A percentile compares a stretch with the other conserved stretches of the same genome.
Evolutionary conservation across 1,140 invertebrate species (phyloP).

Genomic region (Drosophila burlai): DNA sequence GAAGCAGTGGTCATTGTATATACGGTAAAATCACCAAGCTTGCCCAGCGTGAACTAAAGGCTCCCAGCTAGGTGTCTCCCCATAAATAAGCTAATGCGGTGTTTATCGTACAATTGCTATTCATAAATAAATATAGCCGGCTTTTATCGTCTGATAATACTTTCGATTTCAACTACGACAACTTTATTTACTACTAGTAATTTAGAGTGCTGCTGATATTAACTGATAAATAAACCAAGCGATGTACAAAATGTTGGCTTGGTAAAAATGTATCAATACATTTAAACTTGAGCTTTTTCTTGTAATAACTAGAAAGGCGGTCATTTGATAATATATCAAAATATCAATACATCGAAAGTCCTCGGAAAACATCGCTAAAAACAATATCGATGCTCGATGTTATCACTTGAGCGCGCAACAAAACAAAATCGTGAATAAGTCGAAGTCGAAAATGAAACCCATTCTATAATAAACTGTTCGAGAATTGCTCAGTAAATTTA

Average conservation of each 20-base stretch:
- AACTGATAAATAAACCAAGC: neutral
- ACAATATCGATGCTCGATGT: too few species aligned
- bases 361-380: too few species aligned
- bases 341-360: too few species aligned
- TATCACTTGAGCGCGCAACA: too few species aligned
- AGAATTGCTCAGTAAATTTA: too few species aligned
- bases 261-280: neutral
- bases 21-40: neutral
- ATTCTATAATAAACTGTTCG: too few species aligned
- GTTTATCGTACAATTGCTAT: neutral
- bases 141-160: conserved; percentile 7
- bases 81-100: neutral
- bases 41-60: conserved; percentile 2
- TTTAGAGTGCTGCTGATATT: neutral
- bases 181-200: neutral
- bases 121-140: neutral
- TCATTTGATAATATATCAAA: too few species aligned
- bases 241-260: too few species aligned
- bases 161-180: neutral
- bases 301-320: too few species aligned
- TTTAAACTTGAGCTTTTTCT: neutral
- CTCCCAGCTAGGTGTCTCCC: too few species aligned
- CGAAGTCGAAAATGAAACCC: too few species aligned
- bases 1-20: neutral
- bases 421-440: too few species aligned